Percentiles rank a stretch among this genome's conserved stretches.
phyloP scores from a whole-genome alignment of 2,113 vertebrate species.

The Raphicerus campestris region DNA sequence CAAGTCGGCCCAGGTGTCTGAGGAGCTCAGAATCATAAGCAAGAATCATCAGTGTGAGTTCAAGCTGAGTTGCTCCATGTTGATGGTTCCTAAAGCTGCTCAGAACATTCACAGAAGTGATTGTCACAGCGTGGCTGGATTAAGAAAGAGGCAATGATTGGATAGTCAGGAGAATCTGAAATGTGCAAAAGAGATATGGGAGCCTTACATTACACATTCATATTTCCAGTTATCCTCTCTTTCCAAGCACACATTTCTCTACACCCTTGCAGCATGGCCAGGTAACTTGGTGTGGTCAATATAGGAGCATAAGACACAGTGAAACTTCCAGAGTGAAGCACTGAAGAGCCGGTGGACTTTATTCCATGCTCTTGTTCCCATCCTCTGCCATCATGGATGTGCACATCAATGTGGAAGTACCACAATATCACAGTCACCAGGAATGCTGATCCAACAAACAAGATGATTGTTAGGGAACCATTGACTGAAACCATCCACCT shows the following conservation, averaged over 20 bases:
- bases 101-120: not conserved
- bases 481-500: not conserved
- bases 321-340: not conserved
- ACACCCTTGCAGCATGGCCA: not conserved
- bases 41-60: not conserved
- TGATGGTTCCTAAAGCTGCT: not conserved
- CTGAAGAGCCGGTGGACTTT: not conserved
- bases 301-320: not conserved
- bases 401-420: not conserved
- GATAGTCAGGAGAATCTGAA: not conserved
- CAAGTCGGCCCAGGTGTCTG: not conserved
- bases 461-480: not conserved
- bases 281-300: not conserved
- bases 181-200: not conserved
- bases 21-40: not conserved
- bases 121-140: not conserved
- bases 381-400: not conserved
- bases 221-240: not conserved
- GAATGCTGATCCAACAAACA: not conserved
- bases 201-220: not conserved
- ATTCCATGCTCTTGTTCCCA: not conserved
- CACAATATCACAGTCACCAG: not conserved
- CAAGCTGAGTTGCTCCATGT: not conserved
- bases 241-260: not conserved
- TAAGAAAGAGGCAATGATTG: not conserved